These are phyloP conservation scores for Merops nubicus DNA, from an alignment of 2,113 vertebrate genomes.

Conservation along the genomic window DNA sequence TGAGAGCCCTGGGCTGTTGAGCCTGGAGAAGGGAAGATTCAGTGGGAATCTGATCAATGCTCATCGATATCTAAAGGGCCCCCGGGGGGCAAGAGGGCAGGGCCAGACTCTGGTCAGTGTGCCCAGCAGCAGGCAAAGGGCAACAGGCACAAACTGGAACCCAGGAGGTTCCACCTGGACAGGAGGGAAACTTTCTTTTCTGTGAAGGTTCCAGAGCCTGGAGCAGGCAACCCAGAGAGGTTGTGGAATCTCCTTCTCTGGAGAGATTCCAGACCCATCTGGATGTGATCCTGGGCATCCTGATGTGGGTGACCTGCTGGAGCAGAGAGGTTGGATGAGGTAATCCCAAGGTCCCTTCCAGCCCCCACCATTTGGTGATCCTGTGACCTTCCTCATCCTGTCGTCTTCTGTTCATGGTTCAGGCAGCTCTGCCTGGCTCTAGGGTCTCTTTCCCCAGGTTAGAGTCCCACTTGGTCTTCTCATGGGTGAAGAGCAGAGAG, in stretches of 20 bases:
- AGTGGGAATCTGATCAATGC: too few species aligned
- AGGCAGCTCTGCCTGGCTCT: accelerated
- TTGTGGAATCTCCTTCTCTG: background rate
- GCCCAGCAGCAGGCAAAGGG: too few species aligned
- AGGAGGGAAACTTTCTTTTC: too few species aligned
- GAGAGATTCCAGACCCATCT: background rate
- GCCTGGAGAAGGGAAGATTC: too few species aligned
- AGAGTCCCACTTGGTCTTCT: background rate
- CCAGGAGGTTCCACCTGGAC: too few species aligned
- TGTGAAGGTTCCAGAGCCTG: too few species aligned
- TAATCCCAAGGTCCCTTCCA: background rate
- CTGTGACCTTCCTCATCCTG: background rate
- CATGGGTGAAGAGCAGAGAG: background rate
- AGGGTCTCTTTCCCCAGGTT: background rate
- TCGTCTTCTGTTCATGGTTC: background rate
- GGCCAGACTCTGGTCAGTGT: too few species aligned
- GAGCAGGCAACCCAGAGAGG: background rate
- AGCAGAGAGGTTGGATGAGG: background rate
- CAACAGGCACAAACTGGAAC: too few species aligned
- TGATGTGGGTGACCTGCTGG: background rate
- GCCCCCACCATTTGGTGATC: too few species aligned
- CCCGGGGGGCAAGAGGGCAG: too few species aligned
- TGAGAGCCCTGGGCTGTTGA: too few species aligned
- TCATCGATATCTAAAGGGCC: too few species aligned
- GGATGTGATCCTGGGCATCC: background rate